A percentile compares a stretch with the other conserved stretches of the same genome.
Conservation (phyloP, 2,888 invertebrate species). For the Apocheima hispidaria region DNA sequence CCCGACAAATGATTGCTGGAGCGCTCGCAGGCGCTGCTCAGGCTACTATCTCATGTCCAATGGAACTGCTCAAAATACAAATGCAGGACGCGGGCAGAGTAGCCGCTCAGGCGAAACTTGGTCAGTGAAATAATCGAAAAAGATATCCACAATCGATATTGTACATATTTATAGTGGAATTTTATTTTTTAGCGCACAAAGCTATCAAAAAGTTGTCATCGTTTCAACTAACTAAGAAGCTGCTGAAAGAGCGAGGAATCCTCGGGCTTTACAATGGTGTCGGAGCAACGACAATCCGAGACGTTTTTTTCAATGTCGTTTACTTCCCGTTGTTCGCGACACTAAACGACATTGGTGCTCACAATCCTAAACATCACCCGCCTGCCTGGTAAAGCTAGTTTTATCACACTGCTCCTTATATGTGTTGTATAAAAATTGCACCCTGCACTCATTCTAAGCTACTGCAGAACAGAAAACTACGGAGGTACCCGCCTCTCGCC, state of each 20-base stretch:
- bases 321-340: conserved; percentile 1
- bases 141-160: not conserved
- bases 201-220: not conserved
- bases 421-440: too few relatives aligned
- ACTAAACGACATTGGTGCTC: not conserved
- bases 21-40: not conserved
- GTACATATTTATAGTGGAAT: not conserved
- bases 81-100: conserved; percentile 9
- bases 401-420: not conserved
- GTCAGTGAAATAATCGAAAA: not conserved
- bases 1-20: conserved; percentile 3
- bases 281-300: not conserved
- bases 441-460: too few relatives aligned
- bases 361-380: not conserved
- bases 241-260: conserved; percentile 1
- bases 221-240: not conserved
- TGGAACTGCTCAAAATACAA: conserved; percentile 8
- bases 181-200: not conserved
- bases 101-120: not conserved
- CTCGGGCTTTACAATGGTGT: not conserved
- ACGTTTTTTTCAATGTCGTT: not conserved
- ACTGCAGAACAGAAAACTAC: too few relatives aligned
- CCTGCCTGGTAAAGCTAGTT: not conserved
- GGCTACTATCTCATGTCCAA: not conserved
- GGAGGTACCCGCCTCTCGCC: too few relatives aligned